Percentiles rank a stretch among this genome's conserved stretches.
Evolutionary conservation across 2,888 invertebrate genomes (phyloP).

Genomic region (Xiphydria camelus): DNA sequence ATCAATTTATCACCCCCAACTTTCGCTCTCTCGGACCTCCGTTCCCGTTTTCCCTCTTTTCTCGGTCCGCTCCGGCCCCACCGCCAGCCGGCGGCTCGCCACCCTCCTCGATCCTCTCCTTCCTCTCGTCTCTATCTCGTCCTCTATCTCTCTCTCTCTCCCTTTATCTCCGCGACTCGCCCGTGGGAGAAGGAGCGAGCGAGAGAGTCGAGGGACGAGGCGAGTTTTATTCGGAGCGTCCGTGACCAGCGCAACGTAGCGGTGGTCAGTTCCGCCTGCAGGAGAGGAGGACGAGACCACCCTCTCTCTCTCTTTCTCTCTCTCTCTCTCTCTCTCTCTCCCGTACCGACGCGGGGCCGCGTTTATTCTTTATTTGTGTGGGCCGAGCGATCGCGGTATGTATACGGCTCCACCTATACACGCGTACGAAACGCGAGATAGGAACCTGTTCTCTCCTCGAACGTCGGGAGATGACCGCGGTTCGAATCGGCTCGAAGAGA

Average conservation of each 20-base stretch:
- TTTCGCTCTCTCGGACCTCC: constrained; percentile 44
- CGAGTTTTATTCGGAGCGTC: constrained; percentile 22
- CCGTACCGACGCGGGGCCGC: no score
- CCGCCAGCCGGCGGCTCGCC: constrained; percentile 1
- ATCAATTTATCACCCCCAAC: constrained; percentile 55
- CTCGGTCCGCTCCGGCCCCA: constrained; percentile 31
- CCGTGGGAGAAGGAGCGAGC: constrained; percentile 19
- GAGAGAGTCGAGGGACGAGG: constrained; percentile 9
- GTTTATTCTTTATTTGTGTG: no score
- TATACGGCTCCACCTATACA: background rate
- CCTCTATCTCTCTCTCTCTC: constrained; percentile 11
- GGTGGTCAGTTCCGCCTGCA: constrained; percentile 49
- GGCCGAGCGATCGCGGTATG: no score
- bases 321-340: background rate
- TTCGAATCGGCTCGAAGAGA: no score
- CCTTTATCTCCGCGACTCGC: constrained; percentile 12
- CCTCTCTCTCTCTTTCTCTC: background rate
- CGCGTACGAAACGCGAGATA: background rate
- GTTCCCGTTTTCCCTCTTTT: constrained; percentile 28
- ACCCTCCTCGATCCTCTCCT: constrained; percentile 17
- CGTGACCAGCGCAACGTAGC: constrained; percentile 54
- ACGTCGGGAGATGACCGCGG: no score
- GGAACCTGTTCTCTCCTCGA: constrained; percentile 3
- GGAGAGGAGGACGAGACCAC: no score
- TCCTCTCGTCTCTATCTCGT: constrained; percentile 1